phyloP scores from a whole-genome alignment of 1,140 invertebrate species.

The Cardiocondyla obscurior region DNA sequence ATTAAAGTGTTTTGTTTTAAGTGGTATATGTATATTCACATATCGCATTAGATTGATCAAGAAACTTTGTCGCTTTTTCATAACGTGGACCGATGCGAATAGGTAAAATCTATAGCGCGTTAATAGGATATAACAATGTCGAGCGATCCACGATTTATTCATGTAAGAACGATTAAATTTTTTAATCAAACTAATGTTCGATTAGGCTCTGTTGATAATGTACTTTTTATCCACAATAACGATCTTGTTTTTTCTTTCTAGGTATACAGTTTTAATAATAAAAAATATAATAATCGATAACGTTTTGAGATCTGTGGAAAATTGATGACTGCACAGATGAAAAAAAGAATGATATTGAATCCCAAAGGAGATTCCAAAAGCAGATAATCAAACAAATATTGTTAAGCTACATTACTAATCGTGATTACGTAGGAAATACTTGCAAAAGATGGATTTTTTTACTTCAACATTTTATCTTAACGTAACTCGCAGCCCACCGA shows the following conservation, averaged over 20 bases:
- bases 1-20: background rate
- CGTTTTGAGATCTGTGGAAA: too few relatives aligned
- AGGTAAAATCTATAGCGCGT: background rate
- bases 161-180: background rate
- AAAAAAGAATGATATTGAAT: background rate
- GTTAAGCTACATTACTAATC: background rate
- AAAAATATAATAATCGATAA: background rate
- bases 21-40: background rate
- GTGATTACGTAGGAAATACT: background rate
- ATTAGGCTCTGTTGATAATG: background rate
- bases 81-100: background rate
- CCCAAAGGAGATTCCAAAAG: background rate
- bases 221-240: background rate
- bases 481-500: background rate
- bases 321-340: background rate
- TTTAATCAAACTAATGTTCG: background rate
- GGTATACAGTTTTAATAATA: background rate
- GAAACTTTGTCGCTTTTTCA: background rate
- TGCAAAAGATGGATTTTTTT: background rate
- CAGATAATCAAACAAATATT: conserved; percentile 5
- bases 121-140: background rate
- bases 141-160: background rate
- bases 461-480: conserved; percentile 14
- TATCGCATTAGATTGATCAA: conserved; percentile 6
- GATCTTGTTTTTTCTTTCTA: background rate